Conservation (phyloP, 53 echinoderm and acorn worm species). For the Crossaster papposus region DNA sequence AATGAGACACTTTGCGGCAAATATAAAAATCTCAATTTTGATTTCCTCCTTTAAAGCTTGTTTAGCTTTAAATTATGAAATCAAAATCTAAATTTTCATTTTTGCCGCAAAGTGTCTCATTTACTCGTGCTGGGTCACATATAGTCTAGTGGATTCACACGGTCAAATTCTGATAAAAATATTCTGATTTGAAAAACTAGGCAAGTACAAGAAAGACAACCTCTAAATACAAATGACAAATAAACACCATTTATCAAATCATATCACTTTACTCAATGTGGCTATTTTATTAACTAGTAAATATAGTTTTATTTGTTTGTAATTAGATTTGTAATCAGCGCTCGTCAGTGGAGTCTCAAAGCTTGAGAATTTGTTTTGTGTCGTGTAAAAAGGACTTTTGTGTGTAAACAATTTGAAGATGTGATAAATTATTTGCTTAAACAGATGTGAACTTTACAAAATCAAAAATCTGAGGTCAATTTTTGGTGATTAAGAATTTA, state of each 20-base stretch:
- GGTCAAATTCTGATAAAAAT: neutral
- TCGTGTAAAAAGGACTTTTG: too few species aligned
- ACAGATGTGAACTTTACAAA: neutral
- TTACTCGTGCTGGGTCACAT: too few species aligned
- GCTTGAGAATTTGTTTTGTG: too few species aligned
- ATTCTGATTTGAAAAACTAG: neutral
- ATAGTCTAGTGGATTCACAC: neutral
- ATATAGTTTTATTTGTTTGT: neutral
- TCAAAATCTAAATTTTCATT: too few species aligned
- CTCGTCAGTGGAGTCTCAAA: too few species aligned
- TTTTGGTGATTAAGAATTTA: constrained; percentile 24
- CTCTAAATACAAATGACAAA: neutral
- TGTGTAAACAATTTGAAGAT: neutral
- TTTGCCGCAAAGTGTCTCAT: too few species aligned
- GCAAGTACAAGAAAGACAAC: constrained; percentile 9
- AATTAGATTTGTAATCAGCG: too few species aligned
- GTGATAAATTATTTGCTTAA: neutral
- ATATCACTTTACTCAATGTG: constrained; percentile 4
- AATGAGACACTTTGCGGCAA: too few species aligned
- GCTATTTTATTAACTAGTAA: constrained; percentile 4
- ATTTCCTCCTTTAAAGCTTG: too few species aligned
- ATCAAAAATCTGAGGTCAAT: constrained; percentile 45
- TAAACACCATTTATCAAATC: neutral
- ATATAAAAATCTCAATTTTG: too few species aligned
- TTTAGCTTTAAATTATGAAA: too few species aligned